Base-by-base conservation (phyloP, 2,797 vertebrate species). In the Hyperoplus immaculatus region DNA sequence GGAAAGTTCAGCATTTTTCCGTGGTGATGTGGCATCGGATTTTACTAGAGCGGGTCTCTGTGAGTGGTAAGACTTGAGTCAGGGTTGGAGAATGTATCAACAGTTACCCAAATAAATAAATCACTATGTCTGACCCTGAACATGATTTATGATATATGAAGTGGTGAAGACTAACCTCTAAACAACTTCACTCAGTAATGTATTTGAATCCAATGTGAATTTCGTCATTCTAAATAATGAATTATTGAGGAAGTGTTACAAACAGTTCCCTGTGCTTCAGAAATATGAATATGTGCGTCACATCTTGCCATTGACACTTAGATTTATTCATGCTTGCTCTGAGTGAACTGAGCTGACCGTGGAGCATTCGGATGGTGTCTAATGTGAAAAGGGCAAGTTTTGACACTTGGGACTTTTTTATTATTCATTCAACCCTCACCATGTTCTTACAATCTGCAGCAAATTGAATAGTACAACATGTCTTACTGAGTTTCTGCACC, bases 361-460 rank as follows among this genome's bases (percentile, higher is more conserved):
- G 82, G 82, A 84, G 82, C 82, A 83, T 72, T 65, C 83, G 70
- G 55, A 73, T 87, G 18, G 21, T 73, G 81, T 82, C 71, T 81
- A 72, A 85, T 73, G 65, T 66, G 69, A 84, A 84, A 85, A 78
- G 83, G 78, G 69, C 75, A 80, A 45, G 75, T 62, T 77, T 62
- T 56, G 75, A 64, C 49, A 84, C 72, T 63, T 56, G 16, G 14
- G 60, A 54, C 57, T 63, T 63, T 58, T 77, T 14, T 61, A 47
- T 69, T 82, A 70, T 81, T 77, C 50, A 75, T 64, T 75, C 41
- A 68, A 71, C 69, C 57, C 21, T 50, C 43, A 21, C 47, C 18
- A 18, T 50, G 53, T 78, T 69, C 61, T 53, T 49, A 45, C 21
- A 43, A 58, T 79, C 47, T 41, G 55, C 36, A 47, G 49, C 47